Conservation (phyloP, 2,888 invertebrate species). For the Rhagium mordax region DNA sequence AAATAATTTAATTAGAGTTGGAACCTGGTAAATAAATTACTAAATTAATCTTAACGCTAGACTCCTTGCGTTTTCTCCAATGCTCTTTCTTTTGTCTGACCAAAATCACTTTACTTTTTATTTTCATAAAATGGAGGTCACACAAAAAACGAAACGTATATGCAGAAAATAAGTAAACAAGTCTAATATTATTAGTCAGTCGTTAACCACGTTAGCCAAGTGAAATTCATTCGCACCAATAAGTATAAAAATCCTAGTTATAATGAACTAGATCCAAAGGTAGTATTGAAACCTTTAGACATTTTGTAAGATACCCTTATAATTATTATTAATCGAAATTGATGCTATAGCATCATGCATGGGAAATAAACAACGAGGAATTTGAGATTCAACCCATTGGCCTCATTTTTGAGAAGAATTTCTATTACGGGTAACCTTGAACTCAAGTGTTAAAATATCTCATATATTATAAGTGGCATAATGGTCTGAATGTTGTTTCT, state of each 20-base stretch:
- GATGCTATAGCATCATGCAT: not conserved
- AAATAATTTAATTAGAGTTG: too few relatives aligned
- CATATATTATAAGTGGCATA: not conserved
- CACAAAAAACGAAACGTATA: not conserved
- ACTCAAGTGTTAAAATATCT: not conserved
- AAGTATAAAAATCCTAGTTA: too few relatives aligned
- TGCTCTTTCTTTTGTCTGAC: not conserved
- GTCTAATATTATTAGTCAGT: not conserved
- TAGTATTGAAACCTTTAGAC: too few relatives aligned
- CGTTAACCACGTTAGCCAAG: not conserved
- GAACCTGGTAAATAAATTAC: too few relatives aligned
- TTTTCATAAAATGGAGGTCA: not conserved
- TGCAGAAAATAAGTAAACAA: not conserved
- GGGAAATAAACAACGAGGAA: not conserved
- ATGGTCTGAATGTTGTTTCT: not conserved
- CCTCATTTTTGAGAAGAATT: constrained; percentile 7
- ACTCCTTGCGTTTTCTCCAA: not conserved
- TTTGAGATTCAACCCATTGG: not conserved
- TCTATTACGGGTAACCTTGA: constrained; percentile 10
- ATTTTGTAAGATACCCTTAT: not conserved
- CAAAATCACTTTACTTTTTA: not conserved
- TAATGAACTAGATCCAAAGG: too few relatives aligned
- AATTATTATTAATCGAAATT: not conserved
- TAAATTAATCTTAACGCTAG: not conserved
- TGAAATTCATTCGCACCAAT: not conserved